These are phyloP conservation scores for Ctenochaetus hawaiiensis DNA, from an alignment of 2,797 vertebrate species.

Conservation along the genomic window DNA sequence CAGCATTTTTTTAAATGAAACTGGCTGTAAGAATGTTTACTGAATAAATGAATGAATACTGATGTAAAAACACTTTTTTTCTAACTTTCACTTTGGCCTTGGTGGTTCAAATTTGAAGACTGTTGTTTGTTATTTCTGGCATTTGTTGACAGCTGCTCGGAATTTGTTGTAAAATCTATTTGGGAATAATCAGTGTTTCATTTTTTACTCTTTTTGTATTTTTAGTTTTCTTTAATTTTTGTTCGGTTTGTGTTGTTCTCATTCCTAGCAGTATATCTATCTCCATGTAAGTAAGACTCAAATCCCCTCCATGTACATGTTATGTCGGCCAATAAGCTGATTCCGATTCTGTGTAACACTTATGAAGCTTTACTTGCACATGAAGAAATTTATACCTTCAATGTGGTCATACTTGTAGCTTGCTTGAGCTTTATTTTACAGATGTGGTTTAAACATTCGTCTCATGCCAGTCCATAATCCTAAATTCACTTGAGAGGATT, in stretches of 20 bases:
- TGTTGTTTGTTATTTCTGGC: slow-evolving; percentile 11
- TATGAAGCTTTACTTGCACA: slow-evolving; percentile 7
- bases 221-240: neutral
- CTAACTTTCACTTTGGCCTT: neutral
- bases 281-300: too few relatives aligned
- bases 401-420: slow-evolving; percentile 30
- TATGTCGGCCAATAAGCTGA: too few relatives aligned
- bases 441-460: slow-evolving; percentile 45
- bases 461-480: slow-evolving; percentile 37
- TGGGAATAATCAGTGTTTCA: neutral
- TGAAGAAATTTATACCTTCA: slow-evolving; percentile 16
- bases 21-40: slow-evolving; percentile 5
- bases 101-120: slow-evolving; percentile 7
- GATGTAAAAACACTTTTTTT: slow-evolving; percentile 5
- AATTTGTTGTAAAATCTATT: neutral
- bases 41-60: neutral
- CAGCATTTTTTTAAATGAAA: neutral
- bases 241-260: too few relatives aligned
- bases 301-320: too few relatives aligned
- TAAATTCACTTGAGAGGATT: slow-evolving; percentile 53
- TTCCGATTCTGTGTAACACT: neutral
- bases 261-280: too few relatives aligned
- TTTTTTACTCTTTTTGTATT: neutral
- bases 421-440: slow-evolving; percentile 36
- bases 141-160: neutral